Evolutionary conservation across 2,888 invertebrate genomes (phyloP), one percentile per base, ranked within the genome.

Genomic region (Drosophila phalerata): DNA sequence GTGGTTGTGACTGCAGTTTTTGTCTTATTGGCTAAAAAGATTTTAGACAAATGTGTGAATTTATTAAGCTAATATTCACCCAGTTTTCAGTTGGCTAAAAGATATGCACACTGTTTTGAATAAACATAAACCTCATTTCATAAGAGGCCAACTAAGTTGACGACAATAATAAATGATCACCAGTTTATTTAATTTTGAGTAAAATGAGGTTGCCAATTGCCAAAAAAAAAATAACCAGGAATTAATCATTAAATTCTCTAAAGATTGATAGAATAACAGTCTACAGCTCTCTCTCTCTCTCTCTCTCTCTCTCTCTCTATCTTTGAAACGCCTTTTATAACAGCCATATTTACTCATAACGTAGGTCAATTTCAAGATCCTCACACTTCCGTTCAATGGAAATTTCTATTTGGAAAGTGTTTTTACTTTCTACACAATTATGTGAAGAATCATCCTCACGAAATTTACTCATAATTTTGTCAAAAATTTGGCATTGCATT

Each of bases 101-200:
- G 56, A 32, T 37, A n/a, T 49, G 65, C 45, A 60, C 53, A 38
- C 15, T 47, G n/a, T 63, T 55, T 19, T n/a, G 43, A 28, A n/a
- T n/a, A 48, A 61, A 68, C 60, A 61, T 38, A 77, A 69, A 69
- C 73, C 79, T 63, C 55, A 63, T 56, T 73, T 48, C 30, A 38
- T 43, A 13, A 48, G 37, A 28, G 34, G 28, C 48, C 25, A 37
- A 55, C 19, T 13, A n/a, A 60, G 19, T 48, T 61, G 51, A 55
- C 32, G 43, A 49, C 56, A 62, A 17, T 15, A 19, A 13, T 48
- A 72, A 77, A 42, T 79, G 62, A 8, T 25, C 34, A 47, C 37
- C 52, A 77, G 68, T 77, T 77, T 64, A 63, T 22, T 28, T 51
- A 72, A 70, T 69, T 85, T 81, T 62, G 38, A 30, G 58, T 40